phyloP scores from a whole-genome alignment of 2,113 vertebrate genomes.

The Eulemur rufifrons region DNA sequence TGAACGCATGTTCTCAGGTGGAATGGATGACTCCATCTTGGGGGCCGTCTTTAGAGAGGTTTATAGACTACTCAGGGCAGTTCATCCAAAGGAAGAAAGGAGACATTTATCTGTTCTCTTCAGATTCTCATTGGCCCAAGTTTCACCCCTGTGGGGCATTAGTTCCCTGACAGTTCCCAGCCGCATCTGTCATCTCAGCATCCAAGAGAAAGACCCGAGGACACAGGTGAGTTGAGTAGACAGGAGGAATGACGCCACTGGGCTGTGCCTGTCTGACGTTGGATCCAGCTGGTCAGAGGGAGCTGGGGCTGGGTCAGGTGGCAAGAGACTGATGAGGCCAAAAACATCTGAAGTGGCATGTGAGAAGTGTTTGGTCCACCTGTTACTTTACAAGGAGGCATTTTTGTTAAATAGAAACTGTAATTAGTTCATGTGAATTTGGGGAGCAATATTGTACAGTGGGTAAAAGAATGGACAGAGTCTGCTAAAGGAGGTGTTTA shows the following conservation, averaged over 20 bases:
- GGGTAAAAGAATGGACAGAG: not conserved
- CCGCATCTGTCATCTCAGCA: not conserved
- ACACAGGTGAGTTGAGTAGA: not conserved
- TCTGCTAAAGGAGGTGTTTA: not conserved
- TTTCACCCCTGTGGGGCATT: rapidly evolving
- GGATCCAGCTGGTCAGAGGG: not conserved
- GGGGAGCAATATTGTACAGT: not conserved
- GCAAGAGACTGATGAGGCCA: not conserved
- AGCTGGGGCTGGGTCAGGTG: not conserved
- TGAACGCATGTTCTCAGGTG: not conserved
- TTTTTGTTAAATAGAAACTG: not conserved
- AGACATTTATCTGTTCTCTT: not conserved
- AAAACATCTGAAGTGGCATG: not conserved
- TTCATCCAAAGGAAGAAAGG: not conserved
- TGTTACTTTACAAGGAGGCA: not conserved
- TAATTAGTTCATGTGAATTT: not conserved
- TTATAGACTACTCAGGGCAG: not conserved
- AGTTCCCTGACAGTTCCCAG: not conserved
- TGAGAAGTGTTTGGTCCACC: not conserved
- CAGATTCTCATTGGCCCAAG: not conserved
- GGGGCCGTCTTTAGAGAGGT: not conserved
- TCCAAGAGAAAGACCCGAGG: not conserved
- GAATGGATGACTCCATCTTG: too few relatives aligned
- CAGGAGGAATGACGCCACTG: rapidly evolving
- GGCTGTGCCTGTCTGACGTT: not conserved